Evolutionary conservation across 2,113 vertebrate species (phyloP).

Genomic region (Calidris pugnax): DNA sequence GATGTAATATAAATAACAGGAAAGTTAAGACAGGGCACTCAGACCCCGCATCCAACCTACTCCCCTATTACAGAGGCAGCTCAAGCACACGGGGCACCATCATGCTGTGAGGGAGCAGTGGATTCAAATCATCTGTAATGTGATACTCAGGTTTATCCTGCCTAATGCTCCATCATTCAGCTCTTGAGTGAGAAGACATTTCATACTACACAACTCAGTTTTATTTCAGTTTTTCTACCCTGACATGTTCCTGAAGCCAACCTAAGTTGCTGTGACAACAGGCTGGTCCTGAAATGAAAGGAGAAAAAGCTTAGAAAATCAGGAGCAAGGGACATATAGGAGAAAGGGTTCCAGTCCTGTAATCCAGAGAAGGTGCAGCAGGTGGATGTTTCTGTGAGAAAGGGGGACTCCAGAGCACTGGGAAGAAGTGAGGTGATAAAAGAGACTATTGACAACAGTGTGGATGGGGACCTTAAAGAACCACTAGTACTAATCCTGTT

Average conservation of each 20-base stretch:
- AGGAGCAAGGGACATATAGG: background rate
- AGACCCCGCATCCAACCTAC: background rate
- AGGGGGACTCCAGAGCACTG: background rate
- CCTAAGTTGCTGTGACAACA: background rate
- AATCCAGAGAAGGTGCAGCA: background rate
- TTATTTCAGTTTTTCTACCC: background rate
- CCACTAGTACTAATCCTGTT: background rate
- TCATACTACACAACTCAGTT: background rate
- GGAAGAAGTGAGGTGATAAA: background rate
- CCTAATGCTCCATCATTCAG: background rate
- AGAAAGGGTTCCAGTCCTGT: background rate
- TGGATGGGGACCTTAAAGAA: background rate
- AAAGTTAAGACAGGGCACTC: background rate
- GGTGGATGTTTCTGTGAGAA: background rate
- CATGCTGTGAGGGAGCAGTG: background rate
- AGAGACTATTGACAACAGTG: background rate
- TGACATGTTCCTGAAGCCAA: background rate
- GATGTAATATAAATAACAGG: background rate
- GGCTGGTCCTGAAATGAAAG: background rate
- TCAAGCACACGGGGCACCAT: background rate
- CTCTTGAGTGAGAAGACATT: background rate
- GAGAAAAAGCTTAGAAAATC: background rate
- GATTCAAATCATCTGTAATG: background rate
- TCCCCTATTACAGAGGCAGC: background rate
- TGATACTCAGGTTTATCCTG: background rate